These are phyloP conservation scores for Graphium colonna DNA, from an alignment of 2,888 invertebrate species.

Conservation along the genomic window DNA sequence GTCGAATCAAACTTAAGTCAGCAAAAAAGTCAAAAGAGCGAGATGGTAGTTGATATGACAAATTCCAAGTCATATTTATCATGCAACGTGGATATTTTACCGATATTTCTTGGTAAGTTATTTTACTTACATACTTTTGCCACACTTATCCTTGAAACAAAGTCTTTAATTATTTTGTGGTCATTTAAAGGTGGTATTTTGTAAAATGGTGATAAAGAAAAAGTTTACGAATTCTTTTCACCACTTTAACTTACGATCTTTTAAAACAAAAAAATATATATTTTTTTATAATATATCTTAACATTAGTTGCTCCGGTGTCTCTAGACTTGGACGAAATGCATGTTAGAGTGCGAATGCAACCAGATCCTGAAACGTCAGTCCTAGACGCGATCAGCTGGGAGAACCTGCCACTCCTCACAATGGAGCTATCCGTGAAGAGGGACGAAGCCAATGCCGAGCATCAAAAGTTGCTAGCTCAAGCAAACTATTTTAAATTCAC, in stretches of 20 bases:
- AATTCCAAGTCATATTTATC: constrained; percentile 38
- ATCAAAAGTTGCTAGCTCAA: constrained; percentile 46
- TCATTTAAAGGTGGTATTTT: too few relatives aligned
- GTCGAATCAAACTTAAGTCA: not conserved
- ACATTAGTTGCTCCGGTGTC: too few relatives aligned
- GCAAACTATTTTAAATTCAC: constrained; percentile 60
- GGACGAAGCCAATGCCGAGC: constrained; percentile 39
- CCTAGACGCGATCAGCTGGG: constrained; percentile 56
- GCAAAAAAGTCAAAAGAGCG: too few relatives aligned
- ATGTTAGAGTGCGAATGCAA: constrained; percentile 54
- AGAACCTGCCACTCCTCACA: constrained; percentile 56
- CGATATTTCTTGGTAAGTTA: constrained; percentile 48
- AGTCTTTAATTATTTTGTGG: too few relatives aligned
- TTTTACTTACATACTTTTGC: too few relatives aligned
- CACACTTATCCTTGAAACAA: too few relatives aligned
- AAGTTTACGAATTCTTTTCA: too few relatives aligned
- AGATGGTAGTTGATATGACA: not conserved
- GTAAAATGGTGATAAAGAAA: too few relatives aligned
- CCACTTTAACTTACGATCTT: too few relatives aligned
- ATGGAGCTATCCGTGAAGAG: constrained; percentile 45
- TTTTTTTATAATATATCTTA: too few relatives aligned
- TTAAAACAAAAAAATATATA: too few relatives aligned
- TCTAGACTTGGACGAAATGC: constrained; percentile 47
- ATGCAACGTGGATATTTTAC: constrained; percentile 63
- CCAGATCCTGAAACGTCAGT: constrained; percentile 43